Percentiles rank a stretch among this genome's conserved stretches.
These are phyloP conservation scores for Rhagoletis pomonella DNA, from an alignment of 1,140 invertebrate genomes.

Conservation along the genomic window DNA sequence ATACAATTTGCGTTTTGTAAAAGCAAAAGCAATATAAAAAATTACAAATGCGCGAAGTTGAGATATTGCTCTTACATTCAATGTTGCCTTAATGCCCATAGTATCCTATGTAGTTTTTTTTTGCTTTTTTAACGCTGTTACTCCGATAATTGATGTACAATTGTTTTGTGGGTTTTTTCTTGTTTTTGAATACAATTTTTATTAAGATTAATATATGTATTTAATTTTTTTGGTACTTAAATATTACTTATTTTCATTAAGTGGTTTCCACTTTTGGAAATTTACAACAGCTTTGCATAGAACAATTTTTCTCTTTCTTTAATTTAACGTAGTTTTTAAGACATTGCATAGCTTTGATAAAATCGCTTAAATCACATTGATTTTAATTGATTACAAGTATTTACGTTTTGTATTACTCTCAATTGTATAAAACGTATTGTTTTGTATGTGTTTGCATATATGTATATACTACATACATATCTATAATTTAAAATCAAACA, in stretches of 20 bases:
- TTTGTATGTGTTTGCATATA: background rate
- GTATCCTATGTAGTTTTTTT: background rate
- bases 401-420: conserved; percentile 30
- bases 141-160: conserved; percentile 15
- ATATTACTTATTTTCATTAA: conserved; percentile 53
- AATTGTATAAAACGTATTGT: background rate
- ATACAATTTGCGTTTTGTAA: conserved; percentile 2
- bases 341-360: conserved; percentile 72
- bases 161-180: background rate
- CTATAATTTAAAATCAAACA: background rate
- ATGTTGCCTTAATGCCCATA: background rate
- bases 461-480: background rate
- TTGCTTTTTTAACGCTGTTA: background rate
- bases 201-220: background rate
- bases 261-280: conserved; percentile 60
- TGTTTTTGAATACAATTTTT: conserved; percentile 8
- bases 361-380: conserved; percentile 74
- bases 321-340: conserved; percentile 56
- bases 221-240: conserved; percentile 25
- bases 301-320: conserved; percentile 1
- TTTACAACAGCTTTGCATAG: conserved; percentile 71
- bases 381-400: conserved; percentile 62
- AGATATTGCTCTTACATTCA: background rate
- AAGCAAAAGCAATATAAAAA: background rate
- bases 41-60: conserved; percentile 8